Percentiles rank a stretch among this genome's conserved stretches.
These are phyloP conservation scores for Pachycephus smyrnensis DNA, from an alignment of 2,888 invertebrate species.

Conservation along the genomic window DNA sequence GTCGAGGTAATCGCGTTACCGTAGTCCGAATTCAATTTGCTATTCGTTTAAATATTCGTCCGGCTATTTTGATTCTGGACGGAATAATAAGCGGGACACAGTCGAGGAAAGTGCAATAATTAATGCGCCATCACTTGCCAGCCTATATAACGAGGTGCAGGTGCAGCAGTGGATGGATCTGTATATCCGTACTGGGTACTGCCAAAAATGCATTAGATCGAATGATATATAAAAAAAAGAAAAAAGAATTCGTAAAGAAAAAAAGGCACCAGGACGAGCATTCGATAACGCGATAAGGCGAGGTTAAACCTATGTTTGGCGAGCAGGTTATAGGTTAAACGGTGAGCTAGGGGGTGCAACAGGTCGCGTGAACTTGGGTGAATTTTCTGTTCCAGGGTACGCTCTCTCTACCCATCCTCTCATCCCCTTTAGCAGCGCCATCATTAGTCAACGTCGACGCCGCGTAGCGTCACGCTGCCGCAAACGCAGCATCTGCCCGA, in stretches of 20 bases:
- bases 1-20: conserved; percentile 55
- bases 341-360: conserved; percentile 67
- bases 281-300: conserved; percentile 67
- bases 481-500: conserved; percentile 61
- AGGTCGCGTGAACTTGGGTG: conserved; percentile 67
- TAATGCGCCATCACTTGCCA: conserved; percentile 22
- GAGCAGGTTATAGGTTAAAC: conserved; percentile 67
- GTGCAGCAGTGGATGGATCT: neutral
- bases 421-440: conserved; percentile 57
- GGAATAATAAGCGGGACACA: conserved; percentile 38
- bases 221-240: neutral
- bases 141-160: neutral
- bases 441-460: conserved; percentile 68
- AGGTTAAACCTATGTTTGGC: conserved; percentile 67
- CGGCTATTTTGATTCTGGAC: conserved; percentile 31
- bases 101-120: conserved; percentile 33
- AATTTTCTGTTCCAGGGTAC: conserved; percentile 66
- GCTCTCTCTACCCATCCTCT: conserved; percentile 56
- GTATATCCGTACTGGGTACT: neutral
- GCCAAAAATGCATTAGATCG: neutral
- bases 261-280: conserved; percentile 38
- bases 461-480: conserved; percentile 47
- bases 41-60: conserved; percentile 35
- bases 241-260: conserved; percentile 14
- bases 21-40: conserved; percentile 57